phyloP scores from a whole-genome alignment of 2,113 vertebrate genomes.

The Bostrychus sinensis region DNA sequence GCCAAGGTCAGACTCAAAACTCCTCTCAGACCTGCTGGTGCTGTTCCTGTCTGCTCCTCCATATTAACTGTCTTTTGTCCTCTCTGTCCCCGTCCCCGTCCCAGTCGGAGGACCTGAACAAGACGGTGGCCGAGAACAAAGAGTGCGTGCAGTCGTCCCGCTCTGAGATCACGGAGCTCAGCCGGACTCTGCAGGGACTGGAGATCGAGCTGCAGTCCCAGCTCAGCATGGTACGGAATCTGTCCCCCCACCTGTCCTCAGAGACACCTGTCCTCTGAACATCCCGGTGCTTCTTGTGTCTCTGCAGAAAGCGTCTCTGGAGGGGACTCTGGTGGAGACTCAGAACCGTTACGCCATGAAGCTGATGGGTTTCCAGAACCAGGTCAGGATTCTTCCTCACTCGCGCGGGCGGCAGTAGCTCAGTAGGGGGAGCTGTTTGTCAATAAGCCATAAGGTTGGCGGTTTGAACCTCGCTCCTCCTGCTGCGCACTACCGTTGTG shows the following conservation, averaged over 20 bases:
- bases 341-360: slow-evolving; percentile 77
- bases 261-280: neutral
- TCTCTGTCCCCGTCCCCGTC: neutral
- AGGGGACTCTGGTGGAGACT: slow-evolving; percentile 81
- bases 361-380: slow-evolving; percentile 55
- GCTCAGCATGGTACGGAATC: slow-evolving; percentile 80
- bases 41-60: neutral
- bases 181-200: slow-evolving; percentile 80
- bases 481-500: too few species aligned
- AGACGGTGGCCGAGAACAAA: slow-evolving; percentile 77
- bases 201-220: slow-evolving; percentile 87
- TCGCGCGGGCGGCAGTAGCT: too few species aligned
- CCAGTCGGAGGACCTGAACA: slow-evolving; percentile 81
- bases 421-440: too few species aligned
- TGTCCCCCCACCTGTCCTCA: too few species aligned
- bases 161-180: slow-evolving; percentile 83
- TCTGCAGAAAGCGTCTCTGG: slow-evolving; percentile 84
- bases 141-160: slow-evolving; percentile 78
- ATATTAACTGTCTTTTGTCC: too few species aligned
- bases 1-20: slow-evolving; percentile 36
- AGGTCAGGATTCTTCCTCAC: slow-evolving; percentile 35
- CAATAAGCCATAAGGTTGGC: too few species aligned
- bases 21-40: neutral
- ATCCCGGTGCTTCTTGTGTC: too few species aligned
- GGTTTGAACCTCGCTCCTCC: too few species aligned